A percentile compares a stretch with the other conserved stretches of the same genome.
These are phyloP conservation scores for Stenopsyche tienmushanensis DNA, from an alignment of 1,140 invertebrate species.

Conservation along the genomic window DNA sequence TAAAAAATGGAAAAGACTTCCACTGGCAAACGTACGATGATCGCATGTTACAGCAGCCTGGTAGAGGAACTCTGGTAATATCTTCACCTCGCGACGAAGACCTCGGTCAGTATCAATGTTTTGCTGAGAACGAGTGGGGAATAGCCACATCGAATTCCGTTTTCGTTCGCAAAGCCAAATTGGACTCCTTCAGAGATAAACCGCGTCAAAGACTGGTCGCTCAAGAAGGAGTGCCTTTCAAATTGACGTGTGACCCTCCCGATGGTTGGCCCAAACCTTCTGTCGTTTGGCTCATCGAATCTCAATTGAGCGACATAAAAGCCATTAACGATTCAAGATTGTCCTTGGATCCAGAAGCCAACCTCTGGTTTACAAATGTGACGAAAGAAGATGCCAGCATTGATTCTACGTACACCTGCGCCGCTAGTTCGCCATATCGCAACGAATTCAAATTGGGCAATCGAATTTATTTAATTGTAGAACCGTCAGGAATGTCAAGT, in stretches of 20 bases:
- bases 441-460: constrained; percentile 92
- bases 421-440: constrained; percentile 82
- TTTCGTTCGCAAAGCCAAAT: constrained; percentile 90
- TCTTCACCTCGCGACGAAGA: constrained; percentile 87
- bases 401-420: constrained; percentile 85
- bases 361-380: constrained; percentile 92
- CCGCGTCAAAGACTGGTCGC: constrained; percentile 63
- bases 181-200: constrained; percentile 88
- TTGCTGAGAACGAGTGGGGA: constrained; percentile 93
- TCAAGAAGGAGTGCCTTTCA: constrained; percentile 84
- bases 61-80: constrained; percentile 88
- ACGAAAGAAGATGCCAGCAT: constrained; percentile 79
- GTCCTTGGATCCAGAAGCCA: constrained; percentile 91
- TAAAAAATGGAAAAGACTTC: constrained; percentile 92
- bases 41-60: constrained; percentile 89
- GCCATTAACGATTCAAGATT: constrained; percentile 91
- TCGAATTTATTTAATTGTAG: constrained; percentile 75
- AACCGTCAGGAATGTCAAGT: constrained; percentile 71
- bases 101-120: constrained; percentile 96
- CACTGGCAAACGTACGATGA: constrained; percentile 89
- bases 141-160: constrained; percentile 92
- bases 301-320: constrained; percentile 73
- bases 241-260: constrained; percentile 84
- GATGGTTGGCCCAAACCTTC: constrained; percentile 93
- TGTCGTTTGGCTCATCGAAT: constrained; percentile 90